phyloP scores from a whole-genome alignment of 92 coral and sea anemone genomes.

The Palythoa grandiflora region DNA sequence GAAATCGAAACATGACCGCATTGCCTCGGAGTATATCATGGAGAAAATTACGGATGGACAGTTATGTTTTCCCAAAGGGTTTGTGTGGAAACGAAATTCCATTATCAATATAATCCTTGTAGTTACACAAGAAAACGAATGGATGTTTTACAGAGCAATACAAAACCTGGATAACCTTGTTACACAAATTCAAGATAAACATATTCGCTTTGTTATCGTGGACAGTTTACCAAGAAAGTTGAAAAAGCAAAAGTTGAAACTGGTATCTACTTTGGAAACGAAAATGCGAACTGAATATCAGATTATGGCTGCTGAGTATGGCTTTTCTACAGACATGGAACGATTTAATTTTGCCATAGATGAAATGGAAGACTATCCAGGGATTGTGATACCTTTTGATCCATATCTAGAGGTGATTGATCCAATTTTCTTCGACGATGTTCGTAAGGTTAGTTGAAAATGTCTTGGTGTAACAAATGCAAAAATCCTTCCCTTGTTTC shows the following conservation, averaged over 20 bases:
- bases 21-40: constrained; percentile 6
- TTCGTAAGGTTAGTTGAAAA: constrained; percentile 21
- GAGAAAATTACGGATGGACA: not conserved
- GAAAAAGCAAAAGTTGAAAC: not conserved
- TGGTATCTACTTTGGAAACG: not conserved
- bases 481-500: too few species aligned
- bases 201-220: constrained; percentile 21
- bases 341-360: constrained; percentile 13
- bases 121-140: constrained; percentile 11
- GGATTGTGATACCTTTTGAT: constrained; percentile 13
- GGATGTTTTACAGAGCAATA: constrained; percentile 15
- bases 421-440: constrained; percentile 27
- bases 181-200: constrained; percentile 3
- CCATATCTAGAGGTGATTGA: constrained; percentile 15
- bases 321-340: constrained; percentile 9
- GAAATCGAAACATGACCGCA: not conserved
- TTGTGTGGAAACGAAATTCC: constrained; percentile 28
- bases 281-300: constrained; percentile 1
- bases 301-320: not conserved
- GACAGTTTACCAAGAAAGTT: not conserved
- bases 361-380: not conserved
- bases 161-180: constrained; percentile 14
- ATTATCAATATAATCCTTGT: constrained; percentile 19
- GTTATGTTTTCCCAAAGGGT: constrained; percentile 14
- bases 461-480: not conserved